A percentile compares a stretch with the other conserved stretches of the same genome.
phyloP scores from a whole-genome alignment of 2,113 vertebrate genomes.

The Solenodon paradoxus region DNA sequence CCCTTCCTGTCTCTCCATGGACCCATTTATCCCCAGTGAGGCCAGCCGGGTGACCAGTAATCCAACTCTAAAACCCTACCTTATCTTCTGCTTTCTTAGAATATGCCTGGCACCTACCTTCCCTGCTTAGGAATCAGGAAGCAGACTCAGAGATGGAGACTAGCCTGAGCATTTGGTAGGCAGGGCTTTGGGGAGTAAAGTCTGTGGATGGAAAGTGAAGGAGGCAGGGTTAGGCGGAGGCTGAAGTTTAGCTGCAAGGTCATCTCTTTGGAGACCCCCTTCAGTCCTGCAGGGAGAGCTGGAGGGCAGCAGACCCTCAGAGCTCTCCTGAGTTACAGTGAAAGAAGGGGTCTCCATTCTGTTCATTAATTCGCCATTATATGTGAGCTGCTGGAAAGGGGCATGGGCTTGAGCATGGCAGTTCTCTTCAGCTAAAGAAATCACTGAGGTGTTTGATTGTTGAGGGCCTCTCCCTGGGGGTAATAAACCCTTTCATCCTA shows the following conservation, averaged over 20 bases:
- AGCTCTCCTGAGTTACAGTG: background rate
- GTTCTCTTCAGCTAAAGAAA: background rate
- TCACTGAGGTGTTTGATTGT: background rate
- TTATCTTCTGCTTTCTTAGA: background rate
- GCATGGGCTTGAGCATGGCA: background rate
- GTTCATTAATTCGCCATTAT: background rate
- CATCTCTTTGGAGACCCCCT: background rate
- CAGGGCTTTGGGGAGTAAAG: background rate
- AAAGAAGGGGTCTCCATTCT: background rate
- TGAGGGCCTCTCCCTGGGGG: background rate
- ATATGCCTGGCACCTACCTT: background rate
- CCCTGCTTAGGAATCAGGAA: background rate
- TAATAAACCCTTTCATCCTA: background rate
- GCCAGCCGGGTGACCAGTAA: background rate
- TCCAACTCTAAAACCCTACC: background rate
- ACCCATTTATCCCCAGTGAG: background rate
- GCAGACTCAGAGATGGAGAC: background rate
- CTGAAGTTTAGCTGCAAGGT: background rate
- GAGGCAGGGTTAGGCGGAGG: background rate
- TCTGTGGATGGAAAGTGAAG: background rate
- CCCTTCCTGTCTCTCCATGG: background rate
- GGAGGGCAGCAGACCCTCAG: background rate
- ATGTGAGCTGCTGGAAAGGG: background rate
- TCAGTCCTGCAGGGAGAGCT: background rate
- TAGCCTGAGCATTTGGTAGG: background rate